These are phyloP conservation scores for Mythimna loreyi DNA, from an alignment of 2,888 invertebrate genomes.

Conservation along the genomic window DNA sequence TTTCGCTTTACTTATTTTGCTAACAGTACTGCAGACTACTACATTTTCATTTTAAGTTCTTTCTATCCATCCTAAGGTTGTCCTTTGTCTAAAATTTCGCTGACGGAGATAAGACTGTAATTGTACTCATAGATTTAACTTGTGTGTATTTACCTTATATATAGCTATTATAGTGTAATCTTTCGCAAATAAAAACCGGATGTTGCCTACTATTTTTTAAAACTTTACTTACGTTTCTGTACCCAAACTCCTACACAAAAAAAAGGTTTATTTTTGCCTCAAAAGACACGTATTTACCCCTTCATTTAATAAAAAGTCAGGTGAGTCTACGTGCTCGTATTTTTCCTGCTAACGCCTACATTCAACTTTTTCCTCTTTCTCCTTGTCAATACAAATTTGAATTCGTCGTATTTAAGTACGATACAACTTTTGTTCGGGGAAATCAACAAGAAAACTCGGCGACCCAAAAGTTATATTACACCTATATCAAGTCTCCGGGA, in stretches of 20 bases:
- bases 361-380: constrained; percentile 45
- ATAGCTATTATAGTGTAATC: too few relatives aligned
- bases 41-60: too few relatives aligned
- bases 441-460: constrained; percentile 68
- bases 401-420: constrained; percentile 55
- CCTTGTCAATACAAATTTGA: constrained; percentile 60
- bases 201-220: too few relatives aligned
- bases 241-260: background rate
- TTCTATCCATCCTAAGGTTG: too few relatives aligned
- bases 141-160: too few relatives aligned
- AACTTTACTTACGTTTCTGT: background rate
- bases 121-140: too few relatives aligned
- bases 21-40: too few relatives aligned
- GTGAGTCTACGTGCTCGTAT: constrained; percentile 39
- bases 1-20: too few relatives aligned
- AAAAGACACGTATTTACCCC: constrained; percentile 32
- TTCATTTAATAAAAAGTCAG: constrained; percentile 47
- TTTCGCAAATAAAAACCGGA: too few relatives aligned
- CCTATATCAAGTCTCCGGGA: constrained; percentile 72
- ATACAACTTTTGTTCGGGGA: constrained; percentile 69
- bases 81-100: too few relatives aligned
- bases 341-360: constrained; percentile 31
- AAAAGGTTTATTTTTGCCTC: constrained; percentile 27
- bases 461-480: constrained; percentile 78
- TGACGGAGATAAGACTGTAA: too few relatives aligned